Evolutionary conservation across 2,888 invertebrate genomes (phyloP).

Genomic region (Automeris io): DNA sequence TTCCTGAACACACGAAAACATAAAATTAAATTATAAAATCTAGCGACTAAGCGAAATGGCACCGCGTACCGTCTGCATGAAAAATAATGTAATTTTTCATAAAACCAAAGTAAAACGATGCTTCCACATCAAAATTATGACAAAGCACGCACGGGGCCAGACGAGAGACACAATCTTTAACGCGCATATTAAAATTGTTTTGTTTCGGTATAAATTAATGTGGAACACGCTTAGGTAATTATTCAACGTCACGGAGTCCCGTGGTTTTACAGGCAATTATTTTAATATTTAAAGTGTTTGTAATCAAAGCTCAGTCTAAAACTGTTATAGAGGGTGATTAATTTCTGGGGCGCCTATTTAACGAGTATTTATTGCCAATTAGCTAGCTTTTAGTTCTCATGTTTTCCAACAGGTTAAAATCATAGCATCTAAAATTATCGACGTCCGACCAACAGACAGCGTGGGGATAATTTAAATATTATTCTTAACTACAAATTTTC

Average conservation of each 20-base stretch:
- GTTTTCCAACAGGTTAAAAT: slow-evolving; percentile 4
- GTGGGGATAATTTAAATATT: not conserved
- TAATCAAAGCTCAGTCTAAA: slow-evolving; percentile 21
- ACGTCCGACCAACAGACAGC: not conserved
- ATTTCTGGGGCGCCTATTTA: slow-evolving; percentile 7
- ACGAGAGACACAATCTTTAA: slow-evolving; percentile 28
- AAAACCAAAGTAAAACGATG: slow-evolving; percentile 17
- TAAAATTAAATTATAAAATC: slow-evolving; percentile 4
- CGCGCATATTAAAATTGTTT: slow-evolving; percentile 35
- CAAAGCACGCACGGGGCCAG: slow-evolving; percentile 26
- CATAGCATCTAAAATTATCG: not conserved
- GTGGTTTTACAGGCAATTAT: slow-evolving; percentile 38
- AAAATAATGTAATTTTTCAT: slow-evolving; percentile 21
- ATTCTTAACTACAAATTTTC: not conserved
- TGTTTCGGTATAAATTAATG: slow-evolving; percentile 32
- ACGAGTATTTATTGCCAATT: slow-evolving; percentile 7
- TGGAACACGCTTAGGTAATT: slow-evolving; percentile 29
- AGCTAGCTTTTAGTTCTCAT: slow-evolving; percentile 5
- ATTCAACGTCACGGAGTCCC: slow-evolving; percentile 35
- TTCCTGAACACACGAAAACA: slow-evolving; percentile 8
- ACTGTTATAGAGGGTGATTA: slow-evolving; percentile 4
- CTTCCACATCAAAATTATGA: slow-evolving; percentile 27
- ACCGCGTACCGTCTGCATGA: slow-evolving; percentile 11
- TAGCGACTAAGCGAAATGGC: not conserved
- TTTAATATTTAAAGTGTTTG: slow-evolving; percentile 35